Evolutionary conservation across 2,113 vertebrate species (phyloP).

Genomic region (Onychostruthus taczanowskii): DNA sequence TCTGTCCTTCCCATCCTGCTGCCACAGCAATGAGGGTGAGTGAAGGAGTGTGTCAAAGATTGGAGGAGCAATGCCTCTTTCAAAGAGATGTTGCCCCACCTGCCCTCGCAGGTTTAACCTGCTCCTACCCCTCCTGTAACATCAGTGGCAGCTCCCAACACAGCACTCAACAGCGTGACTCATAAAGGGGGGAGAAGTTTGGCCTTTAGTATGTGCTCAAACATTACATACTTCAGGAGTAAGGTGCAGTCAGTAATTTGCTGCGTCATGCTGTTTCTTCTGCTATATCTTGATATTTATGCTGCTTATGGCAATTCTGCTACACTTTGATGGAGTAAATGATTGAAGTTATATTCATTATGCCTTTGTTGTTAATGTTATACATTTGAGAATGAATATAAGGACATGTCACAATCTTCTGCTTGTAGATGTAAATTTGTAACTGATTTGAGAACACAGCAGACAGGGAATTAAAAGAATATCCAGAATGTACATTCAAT

Average conservation of each 20-base stretch:
- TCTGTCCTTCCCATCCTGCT: not conserved
- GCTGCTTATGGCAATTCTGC: not conserved
- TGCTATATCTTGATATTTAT: not conserved
- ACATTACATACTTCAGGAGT: not conserved
- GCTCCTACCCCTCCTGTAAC: not conserved
- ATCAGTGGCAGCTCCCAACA: rapidly evolving
- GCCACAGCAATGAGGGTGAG: not conserved
- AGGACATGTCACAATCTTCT: not conserved
- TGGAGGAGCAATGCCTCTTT: not conserved
- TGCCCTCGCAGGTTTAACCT: not conserved
- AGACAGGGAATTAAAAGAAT: not conserved
- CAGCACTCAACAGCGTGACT: not conserved
- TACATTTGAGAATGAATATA: not conserved
- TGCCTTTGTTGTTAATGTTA: not conserved
- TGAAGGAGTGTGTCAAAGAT: not conserved
- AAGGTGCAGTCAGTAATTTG: not conserved
- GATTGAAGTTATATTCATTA: not conserved
- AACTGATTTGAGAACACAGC: not conserved
- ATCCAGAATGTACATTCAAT: not conserved
- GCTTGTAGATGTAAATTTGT: not conserved
- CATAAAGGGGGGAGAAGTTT: rapidly evolving
- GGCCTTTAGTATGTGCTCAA: not conserved
- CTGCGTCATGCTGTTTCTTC: not conserved
- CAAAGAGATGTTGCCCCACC: not conserved
- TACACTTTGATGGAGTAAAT: not conserved